Evolutionary conservation across 2,113 vertebrate genomes (phyloP), one percentile per base, ranked within the genome.

Genomic region (Neolamprologus variostigma): DNA sequence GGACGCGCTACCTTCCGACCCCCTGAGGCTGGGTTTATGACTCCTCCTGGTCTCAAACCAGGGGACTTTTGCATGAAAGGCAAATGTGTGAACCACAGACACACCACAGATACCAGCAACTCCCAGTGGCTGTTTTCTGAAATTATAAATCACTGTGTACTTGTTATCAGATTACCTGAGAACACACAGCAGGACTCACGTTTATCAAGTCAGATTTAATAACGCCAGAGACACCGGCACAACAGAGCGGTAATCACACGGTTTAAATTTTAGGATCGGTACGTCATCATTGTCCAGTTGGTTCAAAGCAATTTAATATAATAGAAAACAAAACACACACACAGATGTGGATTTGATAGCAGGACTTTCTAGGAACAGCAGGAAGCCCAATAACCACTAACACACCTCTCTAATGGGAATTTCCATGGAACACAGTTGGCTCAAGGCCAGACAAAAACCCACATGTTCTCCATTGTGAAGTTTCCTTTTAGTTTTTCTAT

Each of bases 391-490:
- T 21, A 33, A 66, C 66, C 28, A 10, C 23, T 35, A 66, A 68
- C 47, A 51, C 14, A 53, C 45, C 45, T 63, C 86, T 84, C 80
- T 86, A 53, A 86, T 21, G 19, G 55, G 19, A 66, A 28, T 80
- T 86, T 57, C 55, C 80, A 82, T 45, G 16, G 50, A 51, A 51
- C 8, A 17, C 40, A 76, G 68, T 11, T 76, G 23, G 40, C 23
- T 16, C 4, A 6, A 59, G 40, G 14, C 42, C 40, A 47, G 9
- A 81, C 10, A 21, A 59, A 42, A 19, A 1, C 0, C n/a, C 37
- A 81, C 35, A 42, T 12, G 21, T 28, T 59, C 80, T 59, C 54
- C 79, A 4, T 5, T 19, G 6, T 57, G 53, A 0, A 19, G 53
- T 26, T 81, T 81, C n/a, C 21, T 9, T 81, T 80, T 1, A 19